Evolutionary conservation across 1,140 invertebrate genomes (phyloP), one percentile per base, ranked within the genome.

Genomic region (Xylocopa sonorina): DNA sequence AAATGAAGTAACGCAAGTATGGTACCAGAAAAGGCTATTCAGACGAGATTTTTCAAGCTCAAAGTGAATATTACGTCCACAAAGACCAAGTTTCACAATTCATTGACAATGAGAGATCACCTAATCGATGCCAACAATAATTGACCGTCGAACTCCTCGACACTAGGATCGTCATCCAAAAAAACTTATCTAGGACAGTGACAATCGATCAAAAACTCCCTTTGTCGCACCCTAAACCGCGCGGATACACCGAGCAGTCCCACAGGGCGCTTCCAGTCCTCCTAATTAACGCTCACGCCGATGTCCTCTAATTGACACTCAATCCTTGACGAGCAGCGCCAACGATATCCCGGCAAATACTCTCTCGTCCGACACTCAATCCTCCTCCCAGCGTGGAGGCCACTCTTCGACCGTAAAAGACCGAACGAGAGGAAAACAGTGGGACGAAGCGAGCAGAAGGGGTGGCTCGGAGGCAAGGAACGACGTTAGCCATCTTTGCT

Each of bases 401-500:
- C 41, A 46, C 50, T 57, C 69, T 18, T 63, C 38, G 41, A 5
- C 50, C n/a, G 38, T 73, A 73, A 64, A 78, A 73, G 58, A 78
- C 48, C 38, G 48, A 46, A 73, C n/a, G n/a, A n/a, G 57, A 24
- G 32, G 9, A 27, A 51, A 43, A n/a, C 29, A 10, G 21, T 53
- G 27, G 62, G 24, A 18, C 18, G 29, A 57, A 29, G 74, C 32
- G 76, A 69, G 66, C 29, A 34, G 57, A 48, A 32, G 64, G 38
- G 46, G n/a, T n/a, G 21, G 51, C 21, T 48, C n/a, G n/a, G n/a
- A n/a, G n/a, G n/a, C n/a, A n/a, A n/a, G 60, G 80, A 79, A 75
- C 68, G 83, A 68, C 80, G 72, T 86, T 83, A 71, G 66, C 80
- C 84, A 80, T 85, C 50, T 82, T 62, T 67, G 48, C 43, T n/a